Evolutionary conservation across 1,140 invertebrate genomes (phyloP).

Genomic region (Brachionus calyciflorus): DNA sequence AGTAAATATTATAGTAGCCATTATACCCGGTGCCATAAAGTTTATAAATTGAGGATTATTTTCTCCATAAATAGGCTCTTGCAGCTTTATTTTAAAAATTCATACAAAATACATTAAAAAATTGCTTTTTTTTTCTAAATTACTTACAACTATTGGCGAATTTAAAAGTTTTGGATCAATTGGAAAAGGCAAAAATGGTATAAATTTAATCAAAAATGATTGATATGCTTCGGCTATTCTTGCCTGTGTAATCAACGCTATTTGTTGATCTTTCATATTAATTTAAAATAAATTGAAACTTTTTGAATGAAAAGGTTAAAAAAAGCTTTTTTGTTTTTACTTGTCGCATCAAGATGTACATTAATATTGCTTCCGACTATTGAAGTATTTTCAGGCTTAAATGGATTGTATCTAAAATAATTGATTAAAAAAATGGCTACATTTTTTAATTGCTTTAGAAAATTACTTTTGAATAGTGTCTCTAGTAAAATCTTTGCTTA

Average conservation of each 20-base stretch:
- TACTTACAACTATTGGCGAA: constrained; percentile 18
- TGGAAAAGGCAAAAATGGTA: neutral
- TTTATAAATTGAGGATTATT: constrained; percentile 83
- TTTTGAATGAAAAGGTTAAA: no score
- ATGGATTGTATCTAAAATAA: neutral
- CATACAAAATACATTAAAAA: no score
- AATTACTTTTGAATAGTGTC: constrained; percentile 67
- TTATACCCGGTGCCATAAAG: constrained; percentile 89
- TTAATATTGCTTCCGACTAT: constrained; percentile 20
- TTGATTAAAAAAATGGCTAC: neutral
- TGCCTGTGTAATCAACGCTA: constrained; percentile 18
- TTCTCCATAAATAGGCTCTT: constrained; percentile 80
- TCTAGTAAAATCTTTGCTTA: constrained; percentile 80
- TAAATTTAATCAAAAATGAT: constrained; percentile 17
- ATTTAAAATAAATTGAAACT: neutral
- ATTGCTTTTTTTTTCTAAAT: neutral
- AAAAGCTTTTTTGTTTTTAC: no score
- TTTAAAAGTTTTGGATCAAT: constrained; percentile 24
- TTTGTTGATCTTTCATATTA: constrained; percentile 27
- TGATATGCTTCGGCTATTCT: constrained; percentile 26
- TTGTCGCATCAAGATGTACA: constrained; percentile 39
- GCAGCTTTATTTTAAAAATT: constrained; percentile 66
- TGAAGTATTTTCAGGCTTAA: neutral
- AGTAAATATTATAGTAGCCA: constrained; percentile 92
- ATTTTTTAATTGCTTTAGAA: neutral